Conservation (phyloP, 2,888 invertebrate species). For the Ernsta delagoae region DNA sequence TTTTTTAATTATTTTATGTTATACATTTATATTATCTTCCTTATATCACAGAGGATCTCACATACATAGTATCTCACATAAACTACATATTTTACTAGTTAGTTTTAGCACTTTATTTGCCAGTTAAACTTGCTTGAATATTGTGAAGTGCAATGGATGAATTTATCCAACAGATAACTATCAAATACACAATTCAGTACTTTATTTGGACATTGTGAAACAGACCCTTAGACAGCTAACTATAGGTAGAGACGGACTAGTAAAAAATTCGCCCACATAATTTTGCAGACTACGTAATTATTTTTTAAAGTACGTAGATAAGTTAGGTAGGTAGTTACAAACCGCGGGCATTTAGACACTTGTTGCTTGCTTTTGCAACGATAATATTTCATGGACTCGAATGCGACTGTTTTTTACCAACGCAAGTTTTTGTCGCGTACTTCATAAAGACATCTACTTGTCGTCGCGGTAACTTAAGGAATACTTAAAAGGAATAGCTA, state of each 20-base stretch:
- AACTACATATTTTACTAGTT: too few species aligned
- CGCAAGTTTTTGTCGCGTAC: conserved; percentile 53
- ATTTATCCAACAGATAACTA: too few species aligned
- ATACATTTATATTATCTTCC: too few species aligned
- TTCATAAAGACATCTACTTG: conserved; percentile 44
- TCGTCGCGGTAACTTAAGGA: conserved; percentile 39
- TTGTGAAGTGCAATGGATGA: too few species aligned
- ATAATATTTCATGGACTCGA: conserved; percentile 40
- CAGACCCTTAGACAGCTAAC: conserved; percentile 3
- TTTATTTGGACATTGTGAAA: too few species aligned
- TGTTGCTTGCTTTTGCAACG: conserved; percentile 43
- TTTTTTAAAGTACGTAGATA: conserved; percentile 19
- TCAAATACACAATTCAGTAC: too few species aligned
- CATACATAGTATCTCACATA: too few species aligned
- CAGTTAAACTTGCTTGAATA: too few species aligned
- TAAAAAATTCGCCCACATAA: conserved; percentile 29
- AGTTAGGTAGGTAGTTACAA: conserved; percentile 20
- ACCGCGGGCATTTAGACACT: conserved; percentile 33
- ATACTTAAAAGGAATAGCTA: conserved; percentile 12
- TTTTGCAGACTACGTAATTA: conserved; percentile 34
- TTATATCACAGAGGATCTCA: too few species aligned
- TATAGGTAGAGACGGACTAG: not conserved
- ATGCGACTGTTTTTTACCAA: conserved; percentile 47
- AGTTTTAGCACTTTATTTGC: too few species aligned
- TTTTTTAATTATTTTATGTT: too few species aligned